Evolutionary conservation across 1,140 invertebrate species (phyloP), one percentile per base, ranked within the genome.

Genomic region (Piezodorus guildinii): DNA sequence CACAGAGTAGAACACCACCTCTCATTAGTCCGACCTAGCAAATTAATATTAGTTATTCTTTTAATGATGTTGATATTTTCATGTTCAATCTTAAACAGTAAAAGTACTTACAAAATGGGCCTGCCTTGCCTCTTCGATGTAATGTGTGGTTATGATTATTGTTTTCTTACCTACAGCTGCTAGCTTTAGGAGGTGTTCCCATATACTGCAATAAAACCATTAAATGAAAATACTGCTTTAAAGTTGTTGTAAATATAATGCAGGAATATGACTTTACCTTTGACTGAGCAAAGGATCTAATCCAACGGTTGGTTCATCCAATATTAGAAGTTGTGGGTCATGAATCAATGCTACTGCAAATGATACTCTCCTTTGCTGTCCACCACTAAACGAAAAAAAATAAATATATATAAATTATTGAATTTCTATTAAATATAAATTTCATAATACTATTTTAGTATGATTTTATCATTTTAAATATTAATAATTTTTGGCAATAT

Each of bases 281-380:
- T 49, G 70, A 69, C 68, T 69, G 19, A 94, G 79, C 23, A 94
- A 75, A 0, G 91, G 91, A 78, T 96, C 92, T 21, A 96, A 89
- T 23, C 92, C 92, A 19, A 96, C 93, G 0, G 94, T 96, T 0
- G 93, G 94, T 73, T 97, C 94, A 73, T 97, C 94, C 15, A 97
- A 79, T 72, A 97, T 94, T 16, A 97, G 76, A 17, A 96, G 79
- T 74, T 94, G 88, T 0, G 94, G 93, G 75, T 93, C 89, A 70
- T 96, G 91, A 79, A 96, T 86, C 6, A 96, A 77, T 3, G 93
- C 93, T 21, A 92, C 87, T 0, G 92, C 91, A 71, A 97, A 93
- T 6, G 91, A 94, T 0, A 95, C 91, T 66, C 93, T 81, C 45
- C 94, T 80, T 72, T 94, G 90, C 75, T 96, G 92, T 27, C 94